Conservation (phyloP, 1,140 invertebrate species). For the Macrobrachium rosenbergii region DNA sequence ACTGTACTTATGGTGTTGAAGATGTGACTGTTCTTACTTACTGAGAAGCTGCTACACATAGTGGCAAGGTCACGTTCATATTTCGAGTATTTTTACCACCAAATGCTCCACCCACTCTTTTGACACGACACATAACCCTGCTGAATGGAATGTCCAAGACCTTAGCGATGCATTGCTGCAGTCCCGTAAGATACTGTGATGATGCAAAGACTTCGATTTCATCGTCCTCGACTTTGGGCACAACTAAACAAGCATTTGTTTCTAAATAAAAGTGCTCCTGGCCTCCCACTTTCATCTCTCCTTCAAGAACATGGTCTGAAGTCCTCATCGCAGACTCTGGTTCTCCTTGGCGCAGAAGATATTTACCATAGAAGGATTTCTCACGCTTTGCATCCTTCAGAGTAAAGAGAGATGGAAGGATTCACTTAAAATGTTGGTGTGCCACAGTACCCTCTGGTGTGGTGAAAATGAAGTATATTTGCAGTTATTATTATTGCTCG, state of each 20-base stretch:
- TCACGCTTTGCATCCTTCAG: conserved; percentile 79
- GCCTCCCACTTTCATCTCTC: conserved; percentile 85
- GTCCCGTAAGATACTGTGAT: conserved; percentile 85
- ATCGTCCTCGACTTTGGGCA: conserved; percentile 82
- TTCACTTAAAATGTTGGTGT: no score
- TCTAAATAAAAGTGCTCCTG: conserved; percentile 98
- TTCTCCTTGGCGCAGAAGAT: conserved; percentile 75
- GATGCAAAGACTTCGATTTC: conserved; percentile 89
- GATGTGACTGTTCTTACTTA: not conserved
- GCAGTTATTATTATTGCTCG: no score
- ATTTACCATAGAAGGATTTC: conserved; percentile 75
- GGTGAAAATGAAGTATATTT: no score
- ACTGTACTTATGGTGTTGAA: not conserved
- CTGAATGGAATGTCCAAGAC: conserved; percentile 83
- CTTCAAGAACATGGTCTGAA: conserved; percentile 78
- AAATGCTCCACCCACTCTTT: conserved; percentile 94
- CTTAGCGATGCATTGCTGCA: conserved; percentile 79
- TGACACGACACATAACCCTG: conserved; percentile 82
- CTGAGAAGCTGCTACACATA: conserved; percentile 73
- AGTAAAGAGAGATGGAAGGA: conserved; percentile 3
- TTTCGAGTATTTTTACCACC: conserved; percentile 93
- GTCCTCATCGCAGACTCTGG: conserved; percentile 76
- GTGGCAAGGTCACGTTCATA: conserved; percentile 72
- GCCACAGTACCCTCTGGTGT: no score
- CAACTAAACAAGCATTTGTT: conserved; percentile 81